Conservation (phyloP, 2,797 vertebrate genomes). For the Dendrocincla tyrannina region DNA sequence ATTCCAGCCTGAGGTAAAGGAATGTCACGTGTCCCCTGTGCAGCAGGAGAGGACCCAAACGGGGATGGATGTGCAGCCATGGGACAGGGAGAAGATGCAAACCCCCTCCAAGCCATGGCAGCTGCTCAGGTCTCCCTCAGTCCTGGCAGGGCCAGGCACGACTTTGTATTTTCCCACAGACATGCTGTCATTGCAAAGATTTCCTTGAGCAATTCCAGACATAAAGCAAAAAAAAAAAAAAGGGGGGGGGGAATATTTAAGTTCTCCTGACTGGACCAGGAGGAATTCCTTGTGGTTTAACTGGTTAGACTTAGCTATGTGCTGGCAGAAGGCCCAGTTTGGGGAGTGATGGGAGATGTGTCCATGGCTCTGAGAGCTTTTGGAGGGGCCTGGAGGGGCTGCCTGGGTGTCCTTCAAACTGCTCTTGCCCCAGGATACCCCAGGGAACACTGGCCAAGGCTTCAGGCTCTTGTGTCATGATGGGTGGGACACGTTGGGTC, state of each 20-base stretch:
- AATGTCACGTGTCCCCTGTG: accelerated
- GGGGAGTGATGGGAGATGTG: background rate
- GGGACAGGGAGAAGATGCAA: background rate
- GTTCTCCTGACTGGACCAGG: background rate
- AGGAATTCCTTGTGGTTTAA: slow-evolving; percentile 36
- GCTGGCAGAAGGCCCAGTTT: background rate
- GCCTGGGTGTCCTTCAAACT: background rate
- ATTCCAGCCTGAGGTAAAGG: background rate
- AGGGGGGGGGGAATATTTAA: background rate
- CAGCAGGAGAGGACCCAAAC: too few relatives aligned
- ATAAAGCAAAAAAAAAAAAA: background rate
- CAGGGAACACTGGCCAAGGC: accelerated
- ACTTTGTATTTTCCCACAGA: background rate
- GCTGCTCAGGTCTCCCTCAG: background rate
- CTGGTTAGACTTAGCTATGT: background rate
- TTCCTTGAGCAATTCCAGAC: background rate
- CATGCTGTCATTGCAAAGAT: background rate
- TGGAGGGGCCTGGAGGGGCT: background rate
- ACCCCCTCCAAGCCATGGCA: accelerated
- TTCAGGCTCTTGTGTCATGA: accelerated
- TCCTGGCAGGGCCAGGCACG: background rate
- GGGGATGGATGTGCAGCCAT: accelerated
- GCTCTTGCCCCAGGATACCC: background rate
- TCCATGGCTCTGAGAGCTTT: background rate
- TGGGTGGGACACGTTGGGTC: accelerated